Evolutionary conservation across 2,888 invertebrate genomes (phyloP).

Genomic region (Caprella mutica): DNA sequence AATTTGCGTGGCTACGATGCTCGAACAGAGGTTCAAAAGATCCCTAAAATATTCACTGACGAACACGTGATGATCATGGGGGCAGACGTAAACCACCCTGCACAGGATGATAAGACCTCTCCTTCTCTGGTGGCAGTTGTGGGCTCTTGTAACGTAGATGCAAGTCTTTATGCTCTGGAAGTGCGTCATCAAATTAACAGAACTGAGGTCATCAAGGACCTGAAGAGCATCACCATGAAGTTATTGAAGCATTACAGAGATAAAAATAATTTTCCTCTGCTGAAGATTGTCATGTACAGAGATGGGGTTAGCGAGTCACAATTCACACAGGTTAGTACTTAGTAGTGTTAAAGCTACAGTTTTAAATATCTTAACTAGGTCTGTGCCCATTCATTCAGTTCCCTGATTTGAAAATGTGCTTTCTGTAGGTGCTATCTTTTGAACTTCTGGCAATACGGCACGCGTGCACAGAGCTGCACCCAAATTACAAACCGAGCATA

Average conservation of each 20-base stretch:
- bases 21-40: too few species aligned
- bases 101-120: slow-evolving; percentile 58
- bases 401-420: too few species aligned
- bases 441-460: slow-evolving; percentile 58
- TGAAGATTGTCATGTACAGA: slow-evolving; percentile 56
- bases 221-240: slow-evolving; percentile 51
- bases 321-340: slow-evolving; percentile 49
- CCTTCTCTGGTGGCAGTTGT: slow-evolving; percentile 51
- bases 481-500: slow-evolving; percentile 58
- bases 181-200: slow-evolving; percentile 63
- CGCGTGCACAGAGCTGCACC: slow-evolving; percentile 52
- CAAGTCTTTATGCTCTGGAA: slow-evolving; percentile 46
- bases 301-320: slow-evolving; percentile 84
- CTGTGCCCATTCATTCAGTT: too few species aligned
- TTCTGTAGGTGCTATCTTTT: too few species aligned
- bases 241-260: slow-evolving; percentile 53
- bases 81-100: slow-evolving; percentile 86
- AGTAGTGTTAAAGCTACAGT: too few species aligned
- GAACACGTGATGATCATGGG: slow-evolving; percentile 60
- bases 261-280: slow-evolving; percentile 46
- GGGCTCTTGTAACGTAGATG: slow-evolving; percentile 37
- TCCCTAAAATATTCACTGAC: too few species aligned
- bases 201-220: slow-evolving; percentile 61
- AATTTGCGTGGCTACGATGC: too few species aligned
- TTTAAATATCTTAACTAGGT: too few species aligned